Evolutionary conservation across 1,140 invertebrate genomes (phyloP).

Genomic region (Bombyx mori): DNA sequence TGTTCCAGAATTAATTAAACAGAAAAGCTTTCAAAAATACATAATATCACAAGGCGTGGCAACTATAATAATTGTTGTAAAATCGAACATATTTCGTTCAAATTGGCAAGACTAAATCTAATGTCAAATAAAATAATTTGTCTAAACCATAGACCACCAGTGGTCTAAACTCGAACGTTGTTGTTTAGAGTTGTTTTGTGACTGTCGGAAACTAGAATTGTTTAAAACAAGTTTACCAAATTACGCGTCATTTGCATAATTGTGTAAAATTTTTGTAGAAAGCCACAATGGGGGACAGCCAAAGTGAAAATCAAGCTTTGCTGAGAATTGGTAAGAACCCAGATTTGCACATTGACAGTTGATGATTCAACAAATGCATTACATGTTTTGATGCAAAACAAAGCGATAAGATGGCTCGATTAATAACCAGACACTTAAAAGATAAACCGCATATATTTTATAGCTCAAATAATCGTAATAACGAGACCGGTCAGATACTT

Average conservation of each 20-base stretch:
- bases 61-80: no score
- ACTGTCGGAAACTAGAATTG: no score
- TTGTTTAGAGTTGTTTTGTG: no score
- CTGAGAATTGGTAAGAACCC: constrained; percentile 46
- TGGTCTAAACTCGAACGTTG: no score
- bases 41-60: no score
- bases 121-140: no score
- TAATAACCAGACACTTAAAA: neutral
- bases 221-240: no score
- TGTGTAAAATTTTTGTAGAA: constrained; percentile 12
- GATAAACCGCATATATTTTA: constrained; percentile 21
- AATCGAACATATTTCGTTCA: no score
- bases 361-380: constrained; percentile 60
- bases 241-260: constrained; percentile 23
- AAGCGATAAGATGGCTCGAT: constrained; percentile 25
- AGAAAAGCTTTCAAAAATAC: no score
- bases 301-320: constrained; percentile 60
- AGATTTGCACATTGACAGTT: constrained; percentile 57
- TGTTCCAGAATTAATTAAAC: no score
- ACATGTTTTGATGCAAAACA: constrained; percentile 59
- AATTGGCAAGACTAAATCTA: no score
- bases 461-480: constrained; percentile 23
- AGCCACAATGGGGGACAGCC: constrained; percentile 52
- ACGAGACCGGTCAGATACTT: constrained; percentile 21
- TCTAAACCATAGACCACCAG: no score